phyloP scores from a whole-genome alignment of 1,140 invertebrate genomes.

The Neomicropteryx cornuta region DNA sequence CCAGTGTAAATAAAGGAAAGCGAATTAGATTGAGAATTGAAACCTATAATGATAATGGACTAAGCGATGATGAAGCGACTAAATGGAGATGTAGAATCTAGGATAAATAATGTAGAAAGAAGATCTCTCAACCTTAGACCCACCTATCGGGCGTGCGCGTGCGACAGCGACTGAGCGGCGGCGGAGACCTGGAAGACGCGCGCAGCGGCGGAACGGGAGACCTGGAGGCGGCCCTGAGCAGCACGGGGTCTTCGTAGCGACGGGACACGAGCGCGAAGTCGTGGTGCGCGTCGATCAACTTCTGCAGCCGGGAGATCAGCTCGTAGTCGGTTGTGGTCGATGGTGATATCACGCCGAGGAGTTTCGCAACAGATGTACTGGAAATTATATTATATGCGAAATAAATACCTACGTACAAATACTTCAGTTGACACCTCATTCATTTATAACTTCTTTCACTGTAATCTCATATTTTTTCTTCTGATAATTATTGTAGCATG shows the following conservation, averaged over 20 bases:
- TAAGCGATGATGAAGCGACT: too few species aligned
- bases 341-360: conserved; percentile 49
- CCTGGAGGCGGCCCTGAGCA: conserved; percentile 38
- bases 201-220: conserved; percentile 39
- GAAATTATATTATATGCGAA: conserved; percentile 6
- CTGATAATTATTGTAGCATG: too few species aligned
- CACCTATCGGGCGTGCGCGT: conserved; percentile 44
- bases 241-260: conserved; percentile 53
- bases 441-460: too few species aligned
- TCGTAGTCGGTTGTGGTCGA: conserved; percentile 65
- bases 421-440: too few species aligned
- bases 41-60: too few species aligned
- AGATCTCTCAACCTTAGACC: too few species aligned
- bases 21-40: too few species aligned
- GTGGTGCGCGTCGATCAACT: conserved; percentile 63
- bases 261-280: conserved; percentile 65
- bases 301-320: conserved; percentile 61
- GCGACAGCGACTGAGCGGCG: conserved; percentile 36
- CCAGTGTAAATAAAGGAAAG: too few species aligned
- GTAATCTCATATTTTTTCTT: too few species aligned
- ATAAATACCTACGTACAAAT: too few species aligned
- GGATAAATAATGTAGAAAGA: too few species aligned
- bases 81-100: too few species aligned
- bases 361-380: conserved; percentile 37
- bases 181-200: conserved; percentile 37